Base-by-base conservation (phyloP, 2,888 invertebrate genomes). In the Synergus umbraculus region DNA sequence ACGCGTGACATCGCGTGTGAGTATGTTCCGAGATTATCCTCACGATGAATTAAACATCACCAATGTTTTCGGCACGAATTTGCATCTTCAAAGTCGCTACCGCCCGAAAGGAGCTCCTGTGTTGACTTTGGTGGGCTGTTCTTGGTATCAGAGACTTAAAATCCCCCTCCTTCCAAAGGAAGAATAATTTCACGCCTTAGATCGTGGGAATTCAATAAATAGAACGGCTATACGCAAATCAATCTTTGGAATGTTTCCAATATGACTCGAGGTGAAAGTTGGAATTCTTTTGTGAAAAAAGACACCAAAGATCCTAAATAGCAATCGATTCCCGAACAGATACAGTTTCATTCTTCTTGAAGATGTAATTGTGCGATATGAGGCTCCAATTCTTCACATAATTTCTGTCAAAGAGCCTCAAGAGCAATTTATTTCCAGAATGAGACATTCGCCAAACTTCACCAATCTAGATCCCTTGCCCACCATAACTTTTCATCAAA, bases 1-100 rank as follows among this genome's bases (percentile, higher is more conserved):
- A 85, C 84, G 84, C 81, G 86, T 87, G 84, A 82, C 84, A 84
- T 83, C 86, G 83, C 87, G 80, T 83, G 86, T 54, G 43, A 44
- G 41, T 13, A 44, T 18, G 43, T 37, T 44, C 43, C 43, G 13
- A 22, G 8, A 63, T 58, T 29, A 63, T 41, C 63, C 77, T 65
- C 83, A 78, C 82, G 82, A 89, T 89, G 86, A 89, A 89, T 88
- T 89, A 89, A 84, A 88, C 87, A 88, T 86, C 77, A 83, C 77
- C 82, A 84, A 85, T 84, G 83, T 88, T 89, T 88, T 88, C 86
- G 86, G 79, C 83, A 84, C 80, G 84, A 87, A 88, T 89, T 88
- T 88, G 87, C 88, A 89, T 89, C 82, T 81, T 78, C 84, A 69
- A 15, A 87, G 85, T 88, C 84, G 84, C 87, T 85, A 85, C 85